Evolutionary conservation across 2,113 vertebrate genomes (phyloP).

Genomic region (Labeo rohita): DNA sequence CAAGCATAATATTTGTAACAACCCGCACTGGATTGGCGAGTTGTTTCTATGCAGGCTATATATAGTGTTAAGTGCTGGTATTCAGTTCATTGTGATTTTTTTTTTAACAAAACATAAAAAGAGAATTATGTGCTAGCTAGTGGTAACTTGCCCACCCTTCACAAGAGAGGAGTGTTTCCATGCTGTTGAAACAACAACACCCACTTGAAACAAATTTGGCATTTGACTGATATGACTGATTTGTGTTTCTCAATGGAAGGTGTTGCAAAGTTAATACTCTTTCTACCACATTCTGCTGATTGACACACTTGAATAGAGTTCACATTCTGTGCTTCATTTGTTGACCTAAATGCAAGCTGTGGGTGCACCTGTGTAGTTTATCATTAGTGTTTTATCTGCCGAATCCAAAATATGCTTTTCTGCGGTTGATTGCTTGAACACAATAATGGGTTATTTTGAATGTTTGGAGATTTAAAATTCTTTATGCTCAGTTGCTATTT

Average conservation of each 20-base stretch:
- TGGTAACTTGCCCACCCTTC: conserved; percentile 62
- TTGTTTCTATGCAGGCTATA: conserved; percentile 58
- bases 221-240: conserved; percentile 46
- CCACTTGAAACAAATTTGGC: conserved; percentile 50
- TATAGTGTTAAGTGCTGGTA: conserved; percentile 56
- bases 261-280: conserved; percentile 48
- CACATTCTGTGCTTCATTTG: conserved; percentile 35
- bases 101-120: conserved; percentile 52
- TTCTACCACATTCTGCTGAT: conserved; percentile 28
- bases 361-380: conserved; percentile 40
- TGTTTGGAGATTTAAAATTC: neutral
- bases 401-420: conserved; percentile 13
- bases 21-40: neutral
- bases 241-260: conserved; percentile 45
- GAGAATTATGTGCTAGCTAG: conserved; percentile 59
- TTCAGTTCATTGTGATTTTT: conserved; percentile 60
- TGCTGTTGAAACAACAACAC: conserved; percentile 46
- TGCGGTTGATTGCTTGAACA: conserved; percentile 16
- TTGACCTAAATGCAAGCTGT: conserved; percentile 39
- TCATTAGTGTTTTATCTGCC: conserved; percentile 1
- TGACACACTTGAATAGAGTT: conserved; percentile 43
- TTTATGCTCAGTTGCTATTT: neutral
- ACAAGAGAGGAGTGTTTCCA: conserved; percentile 51
- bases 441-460: neutral
- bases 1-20: conserved; percentile 24